These are phyloP conservation scores for Astreopora myriophthalma DNA, from an alignment of 64 coral and sea anemone genomes.

Conservation along the genomic window DNA sequence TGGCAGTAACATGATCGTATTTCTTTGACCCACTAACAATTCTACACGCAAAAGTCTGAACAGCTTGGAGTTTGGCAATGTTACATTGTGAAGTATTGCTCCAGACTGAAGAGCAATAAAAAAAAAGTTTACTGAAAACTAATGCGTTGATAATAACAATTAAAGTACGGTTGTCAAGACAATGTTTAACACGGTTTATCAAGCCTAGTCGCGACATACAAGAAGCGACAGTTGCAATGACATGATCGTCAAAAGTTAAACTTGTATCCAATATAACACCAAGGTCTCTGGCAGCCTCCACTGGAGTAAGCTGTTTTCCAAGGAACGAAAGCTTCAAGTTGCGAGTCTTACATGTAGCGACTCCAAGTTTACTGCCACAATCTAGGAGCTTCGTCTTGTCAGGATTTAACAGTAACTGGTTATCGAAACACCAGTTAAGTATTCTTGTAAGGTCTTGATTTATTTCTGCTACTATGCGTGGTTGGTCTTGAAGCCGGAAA, in stretches of 20 bases:
- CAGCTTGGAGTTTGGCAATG: conserved; percentile 1
- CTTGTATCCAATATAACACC: not conserved
- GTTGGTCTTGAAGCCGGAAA: conserved; percentile 1
- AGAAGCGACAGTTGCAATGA: conserved; percentile 4
- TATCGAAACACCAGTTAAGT: conserved; percentile 60
- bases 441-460: conserved; percentile 36
- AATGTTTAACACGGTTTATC: conserved; percentile 24
- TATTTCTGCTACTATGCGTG: not conserved
- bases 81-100: not conserved
- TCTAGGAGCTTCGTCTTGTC: conserved; percentile 7
- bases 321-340: conserved; percentile 2
- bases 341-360: not conserved
- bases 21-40: not conserved
- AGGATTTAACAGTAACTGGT: conserved; percentile 31
- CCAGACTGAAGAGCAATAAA: conserved; percentile 42
- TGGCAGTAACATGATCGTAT: not conserved
- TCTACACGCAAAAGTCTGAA: not conserved
- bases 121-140: conserved; percentile 31
- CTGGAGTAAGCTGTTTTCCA: conserved; percentile 31
- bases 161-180: not conserved
- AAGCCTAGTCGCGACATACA: conserved; percentile 17
- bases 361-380: not conserved
- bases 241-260: not conserved
- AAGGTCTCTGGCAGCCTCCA: not conserved
- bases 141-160: conserved; percentile 4